These are phyloP conservation scores for Anas georgica DNA, from an alignment of 2,797 vertebrate species.

Conservation along the genomic window DNA sequence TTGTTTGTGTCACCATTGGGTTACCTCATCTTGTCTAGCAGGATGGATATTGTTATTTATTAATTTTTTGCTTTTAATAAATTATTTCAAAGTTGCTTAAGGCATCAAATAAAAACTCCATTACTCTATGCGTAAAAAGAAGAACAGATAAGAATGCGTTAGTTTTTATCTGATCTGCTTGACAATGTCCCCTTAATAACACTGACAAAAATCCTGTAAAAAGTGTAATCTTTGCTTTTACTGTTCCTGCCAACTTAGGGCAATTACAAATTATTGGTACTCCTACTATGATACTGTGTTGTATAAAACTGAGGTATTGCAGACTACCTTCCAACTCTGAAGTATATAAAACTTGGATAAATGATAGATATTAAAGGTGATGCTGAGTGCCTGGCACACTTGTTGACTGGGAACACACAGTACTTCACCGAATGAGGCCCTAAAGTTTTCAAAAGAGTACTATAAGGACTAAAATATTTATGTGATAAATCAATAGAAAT, in stretches of 20 bases:
- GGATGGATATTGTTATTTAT: neutral
- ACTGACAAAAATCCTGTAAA: neutral
- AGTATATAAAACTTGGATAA: neutral
- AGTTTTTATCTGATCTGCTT: constrained; percentile 33
- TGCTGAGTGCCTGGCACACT: neutral
- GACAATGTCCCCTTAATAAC: constrained; percentile 66
- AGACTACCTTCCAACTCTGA: neutral
- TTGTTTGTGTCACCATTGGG: neutral
- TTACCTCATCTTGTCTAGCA: neutral
- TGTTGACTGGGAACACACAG: neutral
- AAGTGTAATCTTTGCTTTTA: neutral
- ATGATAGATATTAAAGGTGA: neutral
- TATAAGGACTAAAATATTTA: constrained; percentile 1
- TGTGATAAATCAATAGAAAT: neutral
- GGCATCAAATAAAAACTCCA: neutral
- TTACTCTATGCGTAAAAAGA: neutral
- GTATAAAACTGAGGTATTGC: constrained; percentile 3
- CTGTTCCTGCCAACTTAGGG: neutral
- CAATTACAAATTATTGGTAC: neutral
- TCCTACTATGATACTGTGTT: neutral
- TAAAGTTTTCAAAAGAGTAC: neutral
- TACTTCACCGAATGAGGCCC: neutral
- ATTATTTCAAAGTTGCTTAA: neutral
- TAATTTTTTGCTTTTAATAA: neutral
- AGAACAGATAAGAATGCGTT: neutral